Percentiles rank a stretch among this genome's conserved stretches.
phyloP scores from a whole-genome alignment of 2,888 invertebrate species.

The Lomographa bimaculata region DNA sequence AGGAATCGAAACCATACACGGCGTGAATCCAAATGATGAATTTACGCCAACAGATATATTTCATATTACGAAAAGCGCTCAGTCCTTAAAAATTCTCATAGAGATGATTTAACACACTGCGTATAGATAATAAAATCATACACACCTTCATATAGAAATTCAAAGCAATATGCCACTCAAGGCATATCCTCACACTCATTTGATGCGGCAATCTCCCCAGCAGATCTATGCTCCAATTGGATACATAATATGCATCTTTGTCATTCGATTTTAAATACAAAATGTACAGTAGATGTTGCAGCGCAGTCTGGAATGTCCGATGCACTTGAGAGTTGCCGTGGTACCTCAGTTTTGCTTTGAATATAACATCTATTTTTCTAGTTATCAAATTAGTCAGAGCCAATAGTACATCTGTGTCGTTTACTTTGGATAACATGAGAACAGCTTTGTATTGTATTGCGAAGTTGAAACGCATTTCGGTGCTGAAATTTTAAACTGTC shows the following conservation, averaged over 20 bases:
- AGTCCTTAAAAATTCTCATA: too few species aligned
- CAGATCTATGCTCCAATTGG: constrained; percentile 58
- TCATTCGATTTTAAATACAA: constrained; percentile 44
- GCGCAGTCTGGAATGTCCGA: constrained; percentile 52
- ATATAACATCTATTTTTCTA: constrained; percentile 52
- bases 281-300: constrained; percentile 63
- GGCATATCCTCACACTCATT: constrained; percentile 58
- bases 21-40: too few species aligned
- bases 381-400: constrained; percentile 50
- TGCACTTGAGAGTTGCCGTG: constrained; percentile 69
- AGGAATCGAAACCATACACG: too few species aligned
- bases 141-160: constrained; percentile 58
- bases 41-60: too few species aligned
- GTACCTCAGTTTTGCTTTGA: constrained; percentile 67
- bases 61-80: too few species aligned
- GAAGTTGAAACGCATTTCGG: constrained; percentile 52
- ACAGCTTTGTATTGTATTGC: constrained; percentile 59
- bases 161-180: constrained; percentile 70
- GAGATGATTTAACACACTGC: too few species aligned
- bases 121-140: too few species aligned
- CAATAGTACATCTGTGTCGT: constrained; percentile 43
- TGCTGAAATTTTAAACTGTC: too few species aligned
- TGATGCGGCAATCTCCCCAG: constrained; percentile 69
- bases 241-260: constrained; percentile 35
- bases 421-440: constrained; percentile 49